Evolutionary conservation across 1,140 invertebrate genomes (phyloP).

Genomic region (Drosophila ficusphila): DNA sequence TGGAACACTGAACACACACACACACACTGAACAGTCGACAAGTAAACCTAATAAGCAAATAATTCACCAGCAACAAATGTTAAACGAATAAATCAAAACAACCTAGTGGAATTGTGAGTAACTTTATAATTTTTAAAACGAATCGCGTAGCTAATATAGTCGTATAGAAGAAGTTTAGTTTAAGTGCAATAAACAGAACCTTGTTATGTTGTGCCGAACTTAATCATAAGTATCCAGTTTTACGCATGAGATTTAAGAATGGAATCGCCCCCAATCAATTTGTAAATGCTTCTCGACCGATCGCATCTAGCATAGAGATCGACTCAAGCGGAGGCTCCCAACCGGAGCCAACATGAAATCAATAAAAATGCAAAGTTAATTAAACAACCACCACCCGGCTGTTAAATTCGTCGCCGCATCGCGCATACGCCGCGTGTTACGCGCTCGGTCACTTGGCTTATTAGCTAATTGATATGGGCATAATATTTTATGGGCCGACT

Average conservation of each 20-base stretch:
- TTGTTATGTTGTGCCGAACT: conserved; percentile 67
- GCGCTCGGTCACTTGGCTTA: conserved; percentile 50
- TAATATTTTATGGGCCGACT: conserved; percentile 50
- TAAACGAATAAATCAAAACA: conserved; percentile 40
- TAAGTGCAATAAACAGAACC: conserved; percentile 58
- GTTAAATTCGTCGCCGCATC: conserved; percentile 20
- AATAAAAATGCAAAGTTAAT: conserved; percentile 81
- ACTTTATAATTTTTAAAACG: conserved; percentile 57
- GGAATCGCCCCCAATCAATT: conserved; percentile 48
- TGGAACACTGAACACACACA: conserved; percentile 35
- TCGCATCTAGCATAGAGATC: conserved; percentile 12
- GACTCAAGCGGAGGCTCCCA: conserved; percentile 16
- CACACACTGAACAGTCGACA: conserved; percentile 15
- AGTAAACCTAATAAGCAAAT: conserved; percentile 19
- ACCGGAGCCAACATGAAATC: conserved; percentile 30
- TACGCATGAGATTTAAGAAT: conserved; percentile 51
- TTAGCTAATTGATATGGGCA: conserved; percentile 69
- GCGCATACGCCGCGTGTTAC: conserved; percentile 60
- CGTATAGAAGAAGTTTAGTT: conserved; percentile 53
- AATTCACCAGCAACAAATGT: conserved; percentile 45
- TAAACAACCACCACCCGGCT: conserved; percentile 51
- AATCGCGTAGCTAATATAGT: conserved; percentile 48
- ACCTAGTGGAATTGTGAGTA: conserved; percentile 62
- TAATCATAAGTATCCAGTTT: conserved; percentile 59
- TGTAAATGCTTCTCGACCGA: conserved; percentile 68